phyloP scores from a whole-genome alignment of 2,888 invertebrate species.

The Drosophila anomalata region DNA sequence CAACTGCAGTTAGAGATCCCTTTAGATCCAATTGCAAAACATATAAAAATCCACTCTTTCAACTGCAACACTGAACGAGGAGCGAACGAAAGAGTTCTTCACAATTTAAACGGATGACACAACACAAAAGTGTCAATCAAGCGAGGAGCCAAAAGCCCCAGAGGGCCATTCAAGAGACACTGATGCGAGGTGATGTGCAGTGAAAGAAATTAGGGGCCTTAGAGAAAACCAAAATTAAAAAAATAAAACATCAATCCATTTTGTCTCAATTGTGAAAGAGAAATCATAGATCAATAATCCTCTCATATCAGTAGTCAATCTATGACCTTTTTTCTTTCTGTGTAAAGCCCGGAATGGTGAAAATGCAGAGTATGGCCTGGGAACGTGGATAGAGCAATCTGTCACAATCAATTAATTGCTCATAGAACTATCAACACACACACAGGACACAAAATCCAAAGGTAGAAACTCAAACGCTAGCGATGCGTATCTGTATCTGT shows the following conservation, averaged over 20 bases:
- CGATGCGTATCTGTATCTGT: conserved; percentile 66
- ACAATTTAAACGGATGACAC: conserved; percentile 74
- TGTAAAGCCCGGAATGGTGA: neutral
- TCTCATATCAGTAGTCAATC: too few species aligned
- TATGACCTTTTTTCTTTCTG: neutral
- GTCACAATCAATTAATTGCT: conserved; percentile 78
- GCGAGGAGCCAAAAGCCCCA: conserved; percentile 15
- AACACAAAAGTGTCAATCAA: conserved; percentile 73
- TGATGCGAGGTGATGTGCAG: conserved; percentile 17
- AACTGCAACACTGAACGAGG: conserved; percentile 32
- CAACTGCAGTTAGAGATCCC: conserved; percentile 50
- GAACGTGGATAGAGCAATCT: conserved; percentile 58
- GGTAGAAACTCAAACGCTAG: conserved; percentile 48
- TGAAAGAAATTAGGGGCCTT: neutral
- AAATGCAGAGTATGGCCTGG: conserved; percentile 5
- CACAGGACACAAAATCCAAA: conserved; percentile 62
- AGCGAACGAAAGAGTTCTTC: conserved; percentile 40
- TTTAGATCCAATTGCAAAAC: conserved; percentile 10
- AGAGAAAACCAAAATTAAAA: neutral
- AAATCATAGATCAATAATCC: too few species aligned
- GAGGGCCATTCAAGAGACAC: conserved; percentile 50
- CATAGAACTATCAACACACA: conserved; percentile 69
- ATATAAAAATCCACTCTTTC: conserved; percentile 32
- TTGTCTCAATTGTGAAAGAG: too few species aligned
- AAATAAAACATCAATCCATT: neutral